Base-by-base conservation (phyloP, 2,888 invertebrate genomes). In the Zygogramma bicolorata region DNA sequence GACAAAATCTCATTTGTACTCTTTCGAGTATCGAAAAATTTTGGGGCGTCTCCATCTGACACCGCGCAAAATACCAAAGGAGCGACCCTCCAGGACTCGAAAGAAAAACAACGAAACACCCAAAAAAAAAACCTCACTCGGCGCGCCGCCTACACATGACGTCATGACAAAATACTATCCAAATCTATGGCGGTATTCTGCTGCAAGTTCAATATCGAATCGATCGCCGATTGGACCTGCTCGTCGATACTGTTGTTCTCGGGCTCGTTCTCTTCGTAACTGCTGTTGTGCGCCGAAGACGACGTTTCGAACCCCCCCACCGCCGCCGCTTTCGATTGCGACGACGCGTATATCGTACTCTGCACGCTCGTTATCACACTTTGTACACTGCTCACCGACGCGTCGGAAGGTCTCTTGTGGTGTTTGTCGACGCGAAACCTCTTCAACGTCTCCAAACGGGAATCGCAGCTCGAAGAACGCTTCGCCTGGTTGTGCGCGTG, bases 171-270 rank as follows among this genome's bases (percentile, higher is more conserved):
- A 81, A 88, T 87, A 76, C 86, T 86, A 76, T 88, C 87, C 77
- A 87, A 81, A 77, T 86, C 86, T 68, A 81, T 70, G 63, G 78
- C 68, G 20, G 70, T 84, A 73, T 81, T 89, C 86, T 84, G 88
- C 83, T 93, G 93, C 79, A 93, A 87, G 86, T 93, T 93, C 75
- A 94, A 87, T 82, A 94, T 94, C 83, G 93, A 93, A 85, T 94
- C 93, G 80, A 94, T 94, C 75, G 94, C 94, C 83, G 92, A 93
- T 85, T 94, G 93, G 74, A 94, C 94, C 85, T 94, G 93, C 31
- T 93, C 92, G 78, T 92, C 93, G 72, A 93, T 92, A 80, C 92
- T 92, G 80, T 92, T 92, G 79, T 85, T 85, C 70, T 85, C 85
- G 34, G 80, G 80, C 66, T 83, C 84, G 75, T 81, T 82, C 31